These are phyloP conservation scores for Sinocyclocheilus grahami DNA, from an alignment of 2,113 vertebrate species.

Conservation along the genomic window DNA sequence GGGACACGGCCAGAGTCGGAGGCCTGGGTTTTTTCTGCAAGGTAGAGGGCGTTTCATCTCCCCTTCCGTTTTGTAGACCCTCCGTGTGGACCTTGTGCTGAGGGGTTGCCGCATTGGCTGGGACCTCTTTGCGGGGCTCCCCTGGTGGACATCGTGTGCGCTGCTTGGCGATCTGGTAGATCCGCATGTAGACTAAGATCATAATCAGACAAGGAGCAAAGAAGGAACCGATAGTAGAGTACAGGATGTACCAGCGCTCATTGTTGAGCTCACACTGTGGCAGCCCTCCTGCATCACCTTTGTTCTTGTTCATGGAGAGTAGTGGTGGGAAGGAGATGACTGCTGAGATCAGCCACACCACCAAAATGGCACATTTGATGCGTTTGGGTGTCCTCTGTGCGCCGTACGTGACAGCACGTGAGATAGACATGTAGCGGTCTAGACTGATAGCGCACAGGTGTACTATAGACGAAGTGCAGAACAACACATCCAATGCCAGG, in stretches of 20 bases:
- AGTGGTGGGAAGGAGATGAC: conserved; percentile 90
- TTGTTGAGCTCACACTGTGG: conserved; percentile 87
- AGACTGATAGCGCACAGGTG: conserved; percentile 94
- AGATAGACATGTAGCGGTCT: conserved; percentile 93
- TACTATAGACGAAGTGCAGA: conserved; percentile 94
- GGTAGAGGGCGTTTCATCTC: conserved; percentile 64
- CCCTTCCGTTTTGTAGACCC: conserved; percentile 70
- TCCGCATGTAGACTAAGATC: conserved; percentile 91
- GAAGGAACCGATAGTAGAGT: conserved; percentile 92
- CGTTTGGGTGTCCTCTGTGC: conserved; percentile 85
- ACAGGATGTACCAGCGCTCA: conserved; percentile 92
- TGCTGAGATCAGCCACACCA: conserved; percentile 91
- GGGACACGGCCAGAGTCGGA: conserved; percentile 70
- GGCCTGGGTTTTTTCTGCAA: conserved; percentile 67
- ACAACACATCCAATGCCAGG: conserved; percentile 90
- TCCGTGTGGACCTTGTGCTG: conserved; percentile 60
- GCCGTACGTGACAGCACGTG: conserved; percentile 83
- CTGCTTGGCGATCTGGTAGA: conserved; percentile 91
- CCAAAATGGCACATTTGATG: conserved; percentile 86
- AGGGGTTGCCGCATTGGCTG: conserved; percentile 49
- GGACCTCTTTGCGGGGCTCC: conserved; percentile 74
- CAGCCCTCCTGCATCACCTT: conserved; percentile 58
- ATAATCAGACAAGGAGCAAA: conserved; percentile 95
- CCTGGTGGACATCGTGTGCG: conserved; percentile 77
- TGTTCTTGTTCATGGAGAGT: conserved; percentile 80